phyloP scores from a whole-genome alignment of 2,797 vertebrate genomes.

The Lindbergichthys nudifrons region DNA sequence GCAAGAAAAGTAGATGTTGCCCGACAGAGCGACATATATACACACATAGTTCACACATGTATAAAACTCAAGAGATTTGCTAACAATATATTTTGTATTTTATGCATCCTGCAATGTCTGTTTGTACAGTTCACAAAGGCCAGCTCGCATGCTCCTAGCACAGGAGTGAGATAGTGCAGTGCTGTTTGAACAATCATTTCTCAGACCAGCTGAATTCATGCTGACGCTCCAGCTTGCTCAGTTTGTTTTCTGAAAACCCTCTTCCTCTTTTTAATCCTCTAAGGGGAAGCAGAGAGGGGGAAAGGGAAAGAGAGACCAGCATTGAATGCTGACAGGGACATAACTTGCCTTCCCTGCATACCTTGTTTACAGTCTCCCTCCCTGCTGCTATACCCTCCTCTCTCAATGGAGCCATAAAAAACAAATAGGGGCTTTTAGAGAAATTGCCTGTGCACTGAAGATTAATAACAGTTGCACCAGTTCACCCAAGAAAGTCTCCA shows the following conservation, averaged over 20 bases:
- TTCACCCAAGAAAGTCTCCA: conserved; percentile 76
- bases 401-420: conserved; percentile 86
- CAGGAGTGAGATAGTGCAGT: conserved; percentile 61
- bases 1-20: conserved; percentile 10
- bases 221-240: conserved; percentile 78
- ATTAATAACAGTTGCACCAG: conserved; percentile 86
- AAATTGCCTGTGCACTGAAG: conserved; percentile 86
- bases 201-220: conserved; percentile 77
- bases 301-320: conserved; percentile 62
- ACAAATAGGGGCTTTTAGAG: conserved; percentile 88
- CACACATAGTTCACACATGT: neutral
- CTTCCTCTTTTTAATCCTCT: conserved; percentile 78
- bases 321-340: conserved; percentile 82
- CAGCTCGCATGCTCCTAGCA: conserved; percentile 23
- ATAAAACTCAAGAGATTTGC: neutral
- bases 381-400: conserved; percentile 69
- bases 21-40: conserved; percentile 13
- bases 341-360: conserved; percentile 78
- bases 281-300: conserved; percentile 51
- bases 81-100: conserved; percentile 45
- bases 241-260: conserved; percentile 77
- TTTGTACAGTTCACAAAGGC: conserved; percentile 39
- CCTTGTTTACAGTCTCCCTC: conserved; percentile 82
- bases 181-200: conserved; percentile 75
- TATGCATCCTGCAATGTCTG: conserved; percentile 31